A percentile compares a stretch with the other conserved stretches of the same genome.
Evolutionary conservation across 2,797 vertebrate genomes (phyloP).

Genomic region (Calcarius lapponicus): DNA sequence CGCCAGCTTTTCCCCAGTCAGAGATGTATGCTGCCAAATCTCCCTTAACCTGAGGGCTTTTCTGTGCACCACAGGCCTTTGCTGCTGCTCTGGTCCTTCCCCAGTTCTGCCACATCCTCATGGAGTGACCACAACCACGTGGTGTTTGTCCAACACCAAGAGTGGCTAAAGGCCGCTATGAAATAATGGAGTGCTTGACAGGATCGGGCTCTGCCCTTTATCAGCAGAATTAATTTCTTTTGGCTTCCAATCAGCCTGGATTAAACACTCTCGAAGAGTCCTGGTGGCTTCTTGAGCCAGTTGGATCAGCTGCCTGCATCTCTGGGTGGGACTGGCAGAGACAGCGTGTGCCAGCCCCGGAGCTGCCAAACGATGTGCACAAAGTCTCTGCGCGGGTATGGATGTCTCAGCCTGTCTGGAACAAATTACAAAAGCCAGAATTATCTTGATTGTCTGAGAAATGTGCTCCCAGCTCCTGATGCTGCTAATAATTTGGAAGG

Average conservation of each 20-base stretch:
- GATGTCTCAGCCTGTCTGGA: conserved; percentile 38
- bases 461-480: not conserved
- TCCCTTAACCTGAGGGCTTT: not conserved
- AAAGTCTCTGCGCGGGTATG: not conserved
- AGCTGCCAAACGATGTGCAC: conserved; percentile 41
- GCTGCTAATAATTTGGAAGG: not conserved
- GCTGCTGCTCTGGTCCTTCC: not conserved
- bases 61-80: not conserved
- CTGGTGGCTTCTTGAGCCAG: conserved; percentile 37
- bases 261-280: conserved; percentile 39
- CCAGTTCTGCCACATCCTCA: not conserved
- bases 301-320: conserved; percentile 42
- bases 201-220: not conserved
- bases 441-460: conserved; percentile 40
- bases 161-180: fast-evolving
- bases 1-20: not conserved
- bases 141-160: not conserved
- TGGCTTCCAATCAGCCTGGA: not conserved
- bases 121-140: fast-evolving
- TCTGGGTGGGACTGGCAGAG: conserved; percentile 61
- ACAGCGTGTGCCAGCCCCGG: not conserved
- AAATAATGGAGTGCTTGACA: not conserved
- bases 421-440: conserved; percentile 36
- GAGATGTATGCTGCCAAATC: not conserved
- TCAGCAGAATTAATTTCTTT: not conserved